Evolutionary conservation across 2,888 invertebrate species (phyloP).

Genomic region (Antheraea yamamai): DNA sequence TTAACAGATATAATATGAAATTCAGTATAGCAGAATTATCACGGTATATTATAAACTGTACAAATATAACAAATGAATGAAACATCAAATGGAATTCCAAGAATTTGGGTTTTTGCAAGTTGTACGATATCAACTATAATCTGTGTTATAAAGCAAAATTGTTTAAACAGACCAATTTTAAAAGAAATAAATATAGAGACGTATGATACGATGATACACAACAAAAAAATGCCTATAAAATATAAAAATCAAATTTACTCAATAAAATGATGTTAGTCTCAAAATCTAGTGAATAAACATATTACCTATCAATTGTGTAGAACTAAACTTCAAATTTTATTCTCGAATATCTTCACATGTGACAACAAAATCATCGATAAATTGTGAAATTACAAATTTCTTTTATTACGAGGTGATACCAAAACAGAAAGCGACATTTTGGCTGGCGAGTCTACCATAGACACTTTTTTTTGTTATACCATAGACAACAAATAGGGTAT

Average conservation of each 20-base stretch:
- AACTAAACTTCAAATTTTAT: conserved; percentile 36
- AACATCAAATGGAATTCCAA: conserved; percentile 14
- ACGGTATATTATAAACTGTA: not conserved
- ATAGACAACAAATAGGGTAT: too few species aligned
- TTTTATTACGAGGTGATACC: conserved; percentile 68
- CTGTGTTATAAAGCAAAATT: not conserved
- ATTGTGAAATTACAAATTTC: conserved; percentile 59
- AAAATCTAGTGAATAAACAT: conserved; percentile 22
- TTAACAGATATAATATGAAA: not conserved
- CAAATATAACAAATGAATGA: not conserved
- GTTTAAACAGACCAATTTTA: not conserved
- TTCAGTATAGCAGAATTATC: not conserved
- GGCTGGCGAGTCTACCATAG: conserved; percentile 33
- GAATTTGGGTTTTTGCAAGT: conserved; percentile 17
- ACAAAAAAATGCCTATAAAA: conserved; percentile 5
- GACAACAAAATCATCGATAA: conserved; percentile 53
- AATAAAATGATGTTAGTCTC: conserved; percentile 11
- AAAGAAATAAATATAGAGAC: not conserved
- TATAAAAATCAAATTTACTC: conserved; percentile 19
- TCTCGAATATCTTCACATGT: conserved; percentile 41
- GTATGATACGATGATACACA: not conserved
- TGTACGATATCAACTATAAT: conserved; percentile 4
- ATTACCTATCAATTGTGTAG: conserved; percentile 30
- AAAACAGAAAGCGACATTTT: conserved; percentile 81
- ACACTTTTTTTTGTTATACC: not conserved